phyloP scores from a whole-genome alignment of 2,888 invertebrate genomes.

The Lymantria dispar region DNA sequence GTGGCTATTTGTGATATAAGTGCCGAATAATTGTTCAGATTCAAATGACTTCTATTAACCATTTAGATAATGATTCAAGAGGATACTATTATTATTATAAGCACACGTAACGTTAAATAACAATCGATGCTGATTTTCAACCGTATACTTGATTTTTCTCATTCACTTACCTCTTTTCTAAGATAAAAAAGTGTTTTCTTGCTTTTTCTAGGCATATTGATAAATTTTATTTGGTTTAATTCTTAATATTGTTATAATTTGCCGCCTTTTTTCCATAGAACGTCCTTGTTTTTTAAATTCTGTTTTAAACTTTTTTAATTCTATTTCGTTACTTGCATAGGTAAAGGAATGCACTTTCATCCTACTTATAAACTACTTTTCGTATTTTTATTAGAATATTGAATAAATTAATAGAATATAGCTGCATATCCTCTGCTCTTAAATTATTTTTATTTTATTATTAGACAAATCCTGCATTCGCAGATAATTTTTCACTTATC shows the following conservation, averaged over 20 bases:
- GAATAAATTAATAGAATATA: constrained; percentile 19
- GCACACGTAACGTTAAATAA: too few relatives aligned
- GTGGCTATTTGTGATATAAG: too few relatives aligned
- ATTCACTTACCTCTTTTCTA: background rate
- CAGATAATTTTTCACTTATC: constrained; percentile 44
- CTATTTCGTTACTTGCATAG: background rate
- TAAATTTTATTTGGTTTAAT: background rate
- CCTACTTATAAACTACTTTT: background rate
- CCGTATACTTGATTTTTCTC: background rate
- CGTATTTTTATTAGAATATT: background rate
- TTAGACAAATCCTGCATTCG: constrained; percentile 37
- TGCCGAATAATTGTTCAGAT: too few relatives aligned
- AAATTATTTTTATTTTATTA: constrained; percentile 16
- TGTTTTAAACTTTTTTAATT: too few relatives aligned
- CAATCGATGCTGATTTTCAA: too few relatives aligned
- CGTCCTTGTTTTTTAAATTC: too few relatives aligned
- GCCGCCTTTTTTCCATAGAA: too few relatives aligned
- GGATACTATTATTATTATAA: too few relatives aligned
- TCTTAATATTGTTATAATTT: background rate
- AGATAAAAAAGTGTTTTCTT: background rate
- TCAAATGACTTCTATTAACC: too few relatives aligned
- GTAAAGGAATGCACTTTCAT: background rate
- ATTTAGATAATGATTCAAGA: too few relatives aligned
- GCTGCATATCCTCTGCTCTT: constrained; percentile 13
- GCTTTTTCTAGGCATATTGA: background rate